Evolutionary conservation across 2,888 invertebrate species (phyloP), one percentile per base, ranked within the genome.

Genomic region (Spodoptera exigua): DNA sequence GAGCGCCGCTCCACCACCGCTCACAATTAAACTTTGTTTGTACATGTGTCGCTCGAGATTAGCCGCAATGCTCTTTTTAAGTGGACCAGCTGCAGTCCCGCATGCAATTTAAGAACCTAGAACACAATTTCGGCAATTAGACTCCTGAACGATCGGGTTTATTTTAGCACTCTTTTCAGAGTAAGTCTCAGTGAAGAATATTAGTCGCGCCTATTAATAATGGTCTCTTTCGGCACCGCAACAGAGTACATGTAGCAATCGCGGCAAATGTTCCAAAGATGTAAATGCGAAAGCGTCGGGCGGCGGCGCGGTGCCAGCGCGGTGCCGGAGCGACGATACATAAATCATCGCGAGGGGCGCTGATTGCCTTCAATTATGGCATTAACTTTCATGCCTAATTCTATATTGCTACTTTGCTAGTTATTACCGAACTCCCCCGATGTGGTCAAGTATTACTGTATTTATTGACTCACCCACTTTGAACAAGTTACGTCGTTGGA

Each of bases 1-100:
- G 66, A 57, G 72, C 71, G 79, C 75, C 66, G 63, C 61, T 52
- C 70, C 71, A 70, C 80, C 81, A 75, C 84, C 85, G 90, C 85
- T 91, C 91, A 93, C 94, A 93, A 93, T 94, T 93, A 93, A 93
- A 94, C 94, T 93, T 93, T 93, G 93, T 93, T 93, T 91, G 92
- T 91, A 89, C 92, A 93, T 92, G 92, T 93, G 93, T 91, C 93
- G 90, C 93, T 91, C 81, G 93, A 93, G 93, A 93, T 92, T 93
- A 92, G 89, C 91, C 89, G 84, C 92, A 92, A 85, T 93, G 91
- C 85, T 93, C 93, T 93, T 94, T 94, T 93, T 93, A 93, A 93
- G 91, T 93, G 90, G 89, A 89, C 89, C 85, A 76, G 75, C 89
- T 85, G 86, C 85, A 88, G 84, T 88, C 89, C 88, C 90, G 80